Evolutionary conservation across 2,113 vertebrate genomes (phyloP).

Genomic region (Clarias macrocephalus): DNA sequence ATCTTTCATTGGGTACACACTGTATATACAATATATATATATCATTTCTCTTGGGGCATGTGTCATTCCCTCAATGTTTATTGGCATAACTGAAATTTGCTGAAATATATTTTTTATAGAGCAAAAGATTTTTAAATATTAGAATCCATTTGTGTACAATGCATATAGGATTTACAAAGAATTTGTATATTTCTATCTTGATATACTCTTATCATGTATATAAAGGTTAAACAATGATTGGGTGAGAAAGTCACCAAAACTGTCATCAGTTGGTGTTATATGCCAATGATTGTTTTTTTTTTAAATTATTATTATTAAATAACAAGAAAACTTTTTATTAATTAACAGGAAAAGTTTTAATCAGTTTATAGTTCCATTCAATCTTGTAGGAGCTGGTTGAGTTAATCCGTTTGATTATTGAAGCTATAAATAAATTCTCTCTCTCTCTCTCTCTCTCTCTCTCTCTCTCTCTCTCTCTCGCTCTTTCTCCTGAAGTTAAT

Average conservation of each 20-base stretch:
- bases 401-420: neutral
- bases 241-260: no score
- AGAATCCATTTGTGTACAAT: neutral
- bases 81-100: neutral
- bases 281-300: neutral
- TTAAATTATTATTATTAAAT: no score
- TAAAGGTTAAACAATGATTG: neutral
- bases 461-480: neutral
- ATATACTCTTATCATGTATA: neutral
- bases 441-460: neutral
- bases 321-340: no score
- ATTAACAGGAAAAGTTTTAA: no score
- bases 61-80: neutral
- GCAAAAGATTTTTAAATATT: neutral
- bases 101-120: neutral
- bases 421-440: neutral
- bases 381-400: neutral
- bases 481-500: neutral
- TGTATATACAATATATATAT: neutral
- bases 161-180: neutral
- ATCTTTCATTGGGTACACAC: no score
- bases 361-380: neutral
- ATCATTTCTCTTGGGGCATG: neutral
- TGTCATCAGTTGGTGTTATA: neutral
- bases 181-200: neutral